Percentiles rank a stretch among this genome's conserved stretches.
Evolutionary conservation across 1,140 invertebrate species (phyloP).

Genomic region (Drosophila lini): DNA sequence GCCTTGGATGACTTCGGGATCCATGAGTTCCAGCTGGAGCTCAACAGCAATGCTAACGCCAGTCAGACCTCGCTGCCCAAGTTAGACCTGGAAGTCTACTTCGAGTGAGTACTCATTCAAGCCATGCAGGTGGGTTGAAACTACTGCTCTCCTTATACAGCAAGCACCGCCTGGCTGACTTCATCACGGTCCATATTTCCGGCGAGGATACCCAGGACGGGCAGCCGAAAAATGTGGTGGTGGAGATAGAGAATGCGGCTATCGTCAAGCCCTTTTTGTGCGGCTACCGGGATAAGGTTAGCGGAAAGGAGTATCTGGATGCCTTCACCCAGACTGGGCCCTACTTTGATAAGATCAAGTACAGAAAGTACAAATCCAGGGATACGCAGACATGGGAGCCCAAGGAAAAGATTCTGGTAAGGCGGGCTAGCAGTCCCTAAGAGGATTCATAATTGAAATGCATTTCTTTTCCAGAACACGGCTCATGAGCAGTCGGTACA

Average conservation of each 20-base stretch:
- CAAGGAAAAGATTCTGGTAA: slow-evolving; percentile 70
- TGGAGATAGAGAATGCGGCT: slow-evolving; percentile 85
- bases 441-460: not conserved
- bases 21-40: slow-evolving; percentile 63
- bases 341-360: slow-evolving; percentile 70
- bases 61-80: slow-evolving; percentile 18
- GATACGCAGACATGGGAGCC: slow-evolving; percentile 78
- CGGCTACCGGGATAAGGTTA: slow-evolving; percentile 86
- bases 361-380: slow-evolving; percentile 69
- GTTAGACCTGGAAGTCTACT: slow-evolving; percentile 73
- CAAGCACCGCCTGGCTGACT: slow-evolving; percentile 84
- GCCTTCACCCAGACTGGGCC: slow-evolving; percentile 87
- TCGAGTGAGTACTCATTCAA: slow-evolving; percentile 63
- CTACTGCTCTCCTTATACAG: slow-evolving; percentile 21
- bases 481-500: slow-evolving; percentile 78
- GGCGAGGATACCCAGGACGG: slow-evolving; percentile 78
- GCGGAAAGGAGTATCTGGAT: slow-evolving; percentile 86
- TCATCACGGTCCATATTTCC: slow-evolving; percentile 85
- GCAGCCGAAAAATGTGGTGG: slow-evolving; percentile 84
- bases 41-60: slow-evolving; percentile 2
- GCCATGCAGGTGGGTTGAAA: no score
- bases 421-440: not conserved
- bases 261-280: slow-evolving; percentile 87
- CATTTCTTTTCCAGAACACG: slow-evolving; percentile 62
- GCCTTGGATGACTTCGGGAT: slow-evolving; percentile 76